Evolutionary conservation across 2,797 vertebrate genomes (phyloP), one percentile per base, ranked within the genome.

Genomic region (Tenualosa ilisha): DNA sequence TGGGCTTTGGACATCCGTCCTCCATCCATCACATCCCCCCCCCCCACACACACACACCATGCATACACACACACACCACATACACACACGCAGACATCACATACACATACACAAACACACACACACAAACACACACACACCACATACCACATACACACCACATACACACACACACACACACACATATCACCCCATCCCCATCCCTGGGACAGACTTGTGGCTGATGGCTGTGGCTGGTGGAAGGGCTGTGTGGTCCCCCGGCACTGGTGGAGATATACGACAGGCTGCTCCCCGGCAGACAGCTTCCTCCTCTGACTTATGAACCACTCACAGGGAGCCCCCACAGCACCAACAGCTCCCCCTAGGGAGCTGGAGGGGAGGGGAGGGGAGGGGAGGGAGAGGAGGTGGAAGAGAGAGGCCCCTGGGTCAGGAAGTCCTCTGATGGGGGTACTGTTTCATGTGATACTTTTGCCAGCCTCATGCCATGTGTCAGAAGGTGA

Each of bases 221-320:
- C 56, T 6, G 56, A 59, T 59, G 56, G 56, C 56, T 59, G 56
- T 6, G 22, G 56, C 4, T 75, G 86, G 85, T 81, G 65, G 85
- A 85, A 84, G 85, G 75, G 86, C 63, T 75, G 13, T 40, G 37
- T 7, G 37, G 88, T 90, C 89, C 90, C 91, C 90, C 84, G 65
- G 88, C 68, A 87, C 88, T 90, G 90, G 88, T 31, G 87, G 88
- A 93, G 92, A 95, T 93, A 93, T 94, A 95, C 90, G 85, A 91
- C 90, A 82, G 81, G 26, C 84, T 65, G 88, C 72, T 65, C 87
- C 86, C 89, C 88, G 92, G 89, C 89, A 90, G 92, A 86, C 91
- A 85, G 85, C 91, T 94, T 95, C 94, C 94, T 93, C 89, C 87
- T 91, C 89, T 90, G 90, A 92, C 91, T 93, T 90, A 54, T 89